Evolutionary conservation across 2,113 vertebrate genomes (phyloP), one percentile per base, ranked within the genome.

Genomic region (Piaya cayana): DNA sequence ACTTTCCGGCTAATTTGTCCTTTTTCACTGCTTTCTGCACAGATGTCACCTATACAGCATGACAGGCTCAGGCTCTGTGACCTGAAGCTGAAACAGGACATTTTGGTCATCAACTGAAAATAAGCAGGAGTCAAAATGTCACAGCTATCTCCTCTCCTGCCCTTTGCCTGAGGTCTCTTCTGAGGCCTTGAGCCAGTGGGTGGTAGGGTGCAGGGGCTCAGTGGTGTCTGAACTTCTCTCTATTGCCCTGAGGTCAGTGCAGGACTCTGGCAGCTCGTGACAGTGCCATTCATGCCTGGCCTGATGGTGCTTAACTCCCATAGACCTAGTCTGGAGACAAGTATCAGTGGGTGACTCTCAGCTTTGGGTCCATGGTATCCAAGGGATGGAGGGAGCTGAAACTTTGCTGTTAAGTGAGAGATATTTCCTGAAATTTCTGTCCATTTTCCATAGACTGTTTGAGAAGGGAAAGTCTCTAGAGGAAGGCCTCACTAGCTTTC

Each of bases 261-360:
- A 4, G 50, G 18, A 37, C 19, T 27, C 0, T 1, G 23, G 52
- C 21, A n/a, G 4, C 37, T 71, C 1, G 0, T 52, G 37, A 29
- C 2, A 2, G 13, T 58, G 43, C 16, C 32, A n/a, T 25, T 20
- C 9, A 19, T 11, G 20, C 64, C 52, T 5, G 2, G 12, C 14
- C 12, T n/a, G 56, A n/a, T 16, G 36, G 21, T 21, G 15, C 8
- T 70, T 68, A 67, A 36, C 37, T 71, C 18, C 72, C 37, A 32
- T 37, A 70, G 45, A 58, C 11, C n/a, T 42, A 26, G 12, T 17
- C 69, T 32, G 55, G 37, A 86, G 47, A 3, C 4, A 7, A 0
- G 3, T 29, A 12, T 30, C 19, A 20, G 8, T 6, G 16, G 23
- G 5, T 23, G 16, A 68, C 22, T 37, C 2, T 1, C 10, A n/a